Percentiles rank a stretch among this genome's conserved stretches.
These are phyloP conservation scores for Podarcis raffonei DNA, from an alignment of 2,113 vertebrate species.

Conservation along the genomic window DNA sequence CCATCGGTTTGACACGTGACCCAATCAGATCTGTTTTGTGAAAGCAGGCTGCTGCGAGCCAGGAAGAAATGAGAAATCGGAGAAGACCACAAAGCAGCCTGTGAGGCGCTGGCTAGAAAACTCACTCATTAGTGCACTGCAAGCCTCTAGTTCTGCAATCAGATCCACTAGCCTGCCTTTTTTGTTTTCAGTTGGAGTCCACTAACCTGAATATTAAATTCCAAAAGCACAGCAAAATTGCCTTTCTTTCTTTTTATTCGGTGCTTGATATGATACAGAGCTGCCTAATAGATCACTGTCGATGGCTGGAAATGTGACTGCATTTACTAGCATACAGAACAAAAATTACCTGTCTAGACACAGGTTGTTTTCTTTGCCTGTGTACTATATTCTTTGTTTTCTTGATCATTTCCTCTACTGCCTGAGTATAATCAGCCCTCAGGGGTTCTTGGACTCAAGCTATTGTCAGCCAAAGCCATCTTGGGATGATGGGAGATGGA, in stretches of 20 bases:
- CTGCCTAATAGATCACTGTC: neutral
- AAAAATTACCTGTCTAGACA: neutral
- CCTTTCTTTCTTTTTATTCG: neutral
- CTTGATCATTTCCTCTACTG: neutral
- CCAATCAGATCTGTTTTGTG: neutral
- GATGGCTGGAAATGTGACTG: neutral
- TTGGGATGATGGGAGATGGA: too few relatives aligned
- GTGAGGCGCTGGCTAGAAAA: too few relatives aligned
- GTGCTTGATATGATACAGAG: neutral
- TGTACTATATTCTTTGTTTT: neutral
- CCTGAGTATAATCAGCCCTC: neutral
- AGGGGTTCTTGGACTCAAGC: too few relatives aligned
- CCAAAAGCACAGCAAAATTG: neutral
- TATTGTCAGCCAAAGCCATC: too few relatives aligned
- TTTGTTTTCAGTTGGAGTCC: neutral
- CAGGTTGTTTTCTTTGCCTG: neutral
- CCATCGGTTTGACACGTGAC: neutral
- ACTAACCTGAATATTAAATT: slow-evolving; percentile 18
- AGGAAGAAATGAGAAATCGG: neutral
- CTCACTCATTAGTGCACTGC: neutral
- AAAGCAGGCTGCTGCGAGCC: neutral
- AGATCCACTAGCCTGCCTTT: neutral
- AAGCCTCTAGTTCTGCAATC: neutral
- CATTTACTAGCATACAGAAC: neutral
- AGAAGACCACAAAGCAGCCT: neutral